Percentiles rank a stretch among this genome's conserved stretches.
These are phyloP conservation scores for Panzeria rudis DNA, from an alignment of 2,888 invertebrate genomes.

Conservation along the genomic window DNA sequence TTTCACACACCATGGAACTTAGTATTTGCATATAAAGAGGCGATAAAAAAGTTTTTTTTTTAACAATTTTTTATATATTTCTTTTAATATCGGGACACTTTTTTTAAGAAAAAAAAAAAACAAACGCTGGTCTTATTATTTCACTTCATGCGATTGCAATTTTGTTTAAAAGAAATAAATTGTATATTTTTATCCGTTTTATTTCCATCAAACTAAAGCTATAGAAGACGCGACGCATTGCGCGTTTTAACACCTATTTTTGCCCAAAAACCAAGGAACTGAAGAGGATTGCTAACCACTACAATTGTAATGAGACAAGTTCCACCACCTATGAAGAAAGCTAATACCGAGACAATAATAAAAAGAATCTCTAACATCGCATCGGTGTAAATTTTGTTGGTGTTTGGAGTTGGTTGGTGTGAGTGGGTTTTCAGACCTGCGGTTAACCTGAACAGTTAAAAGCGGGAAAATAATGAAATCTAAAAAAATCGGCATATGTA, in stretches of 20 bases:
- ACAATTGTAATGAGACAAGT: slow-evolving; percentile 42
- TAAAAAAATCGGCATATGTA: slow-evolving; percentile 53
- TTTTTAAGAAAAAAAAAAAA: slow-evolving; percentile 9
- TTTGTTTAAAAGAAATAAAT: slow-evolving; percentile 4
- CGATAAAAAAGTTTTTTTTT: slow-evolving; percentile 30
- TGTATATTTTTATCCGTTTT: slow-evolving; percentile 56
- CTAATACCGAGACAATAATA: slow-evolving; percentile 75
- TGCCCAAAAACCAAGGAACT: slow-evolving; percentile 69
- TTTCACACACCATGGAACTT: slow-evolving; percentile 78
- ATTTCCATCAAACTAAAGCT: slow-evolving; percentile 66
- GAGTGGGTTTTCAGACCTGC: slow-evolving; percentile 56
- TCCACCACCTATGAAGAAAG: slow-evolving; percentile 65
- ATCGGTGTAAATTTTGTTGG: slow-evolving; percentile 5
- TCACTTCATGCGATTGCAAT: slow-evolving; percentile 20
- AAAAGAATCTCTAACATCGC: slow-evolving; percentile 58
- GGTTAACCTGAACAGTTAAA: slow-evolving; percentile 73
- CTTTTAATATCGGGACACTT: slow-evolving; percentile 11
- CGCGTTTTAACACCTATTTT: slow-evolving; percentile 78
- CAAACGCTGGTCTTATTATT: slow-evolving; percentile 4
- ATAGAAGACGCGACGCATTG: slow-evolving; percentile 77
- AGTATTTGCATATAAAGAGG: slow-evolving; percentile 57
- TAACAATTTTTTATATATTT: too few species aligned
- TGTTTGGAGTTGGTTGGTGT: slow-evolving; percentile 1
- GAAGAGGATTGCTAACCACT: slow-evolving; percentile 63
- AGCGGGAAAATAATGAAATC: slow-evolving; percentile 67